Base-by-base conservation (phyloP, 2,113 vertebrate genomes). In the Oreocharis arfaki region DNA sequence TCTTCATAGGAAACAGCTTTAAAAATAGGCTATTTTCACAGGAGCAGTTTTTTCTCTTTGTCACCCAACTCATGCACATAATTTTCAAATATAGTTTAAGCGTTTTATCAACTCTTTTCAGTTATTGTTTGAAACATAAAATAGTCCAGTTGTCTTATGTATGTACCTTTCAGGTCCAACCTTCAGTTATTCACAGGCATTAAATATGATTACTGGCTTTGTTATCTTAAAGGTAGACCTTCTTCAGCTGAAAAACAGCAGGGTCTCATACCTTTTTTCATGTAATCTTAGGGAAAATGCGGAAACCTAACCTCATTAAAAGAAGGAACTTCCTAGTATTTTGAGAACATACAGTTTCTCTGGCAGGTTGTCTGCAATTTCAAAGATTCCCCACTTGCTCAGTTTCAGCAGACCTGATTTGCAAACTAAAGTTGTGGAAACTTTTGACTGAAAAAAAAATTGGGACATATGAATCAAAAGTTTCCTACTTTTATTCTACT, bases 311-410 rank as follows among this genome's bases (percentile, higher is more conserved):
- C 44, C 35, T 96, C 65, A 71, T 92, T 89, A 87, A 78, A 90
- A 89, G 41, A 75, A 78, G 9, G 53, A 86, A 60, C 32, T 64
- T 84, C 22, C 35, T 64, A 50, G 61, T 84, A 55, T 89, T 95
- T 95, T 87, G 61, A 89, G 87, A 76, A 87, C 28, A 12, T 89
- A 23, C 47, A 47, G 68, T 83, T 92, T 81, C n/a, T 92, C 53
- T 44, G 39, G 9, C 47, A 94, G 56, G n/a, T 60, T 86, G 53
- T 63, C 46, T 71, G 6, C 28, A 56, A 16, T 64, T 86, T 60
- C 33, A 79, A 23, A 88, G 17, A 30, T 35, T 28, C 1, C 1
- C 4, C 11, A 2, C 22, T 33, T 28, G 16, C 16, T 12, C 23
- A 4, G 37, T 85, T 88, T 64, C 49, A 60, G 19, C 21, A 90